phyloP scores from a whole-genome alignment of 2,113 vertebrate species.

The Coreoperca whiteheadi region DNA sequence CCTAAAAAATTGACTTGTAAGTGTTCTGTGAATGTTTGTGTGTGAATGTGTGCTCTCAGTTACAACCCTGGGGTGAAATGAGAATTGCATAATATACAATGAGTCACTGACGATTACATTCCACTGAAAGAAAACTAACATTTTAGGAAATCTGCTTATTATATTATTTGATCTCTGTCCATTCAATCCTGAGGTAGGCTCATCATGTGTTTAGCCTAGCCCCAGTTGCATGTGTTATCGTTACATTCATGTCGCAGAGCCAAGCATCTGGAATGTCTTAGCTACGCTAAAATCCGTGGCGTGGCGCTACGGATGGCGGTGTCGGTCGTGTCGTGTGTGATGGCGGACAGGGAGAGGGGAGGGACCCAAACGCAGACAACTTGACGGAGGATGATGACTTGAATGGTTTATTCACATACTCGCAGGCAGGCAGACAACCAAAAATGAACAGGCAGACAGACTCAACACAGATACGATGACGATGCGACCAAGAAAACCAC shows the following conservation, averaged over 20 bases:
- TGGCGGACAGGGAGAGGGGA: too few relatives aligned
- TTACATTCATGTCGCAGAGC: background rate
- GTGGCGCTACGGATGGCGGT: background rate
- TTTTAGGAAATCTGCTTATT: background rate
- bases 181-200: background rate
- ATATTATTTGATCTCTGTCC: background rate
- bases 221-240: background rate
- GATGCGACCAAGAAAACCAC: too few relatives aligned
- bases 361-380: too few relatives aligned
- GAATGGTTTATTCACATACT: too few relatives aligned
- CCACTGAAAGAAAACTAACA: background rate
- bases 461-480: too few relatives aligned
- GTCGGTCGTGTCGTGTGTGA: too few relatives aligned
- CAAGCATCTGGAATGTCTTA: background rate
- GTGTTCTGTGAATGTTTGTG: background rate
- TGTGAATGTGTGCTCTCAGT: background rate
- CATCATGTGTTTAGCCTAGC: background rate
- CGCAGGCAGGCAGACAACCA: too few relatives aligned
- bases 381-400: too few relatives aligned
- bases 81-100: background rate
- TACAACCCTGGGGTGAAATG: slow-evolving; percentile 14
- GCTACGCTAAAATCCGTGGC: background rate
- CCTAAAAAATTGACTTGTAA: background rate
- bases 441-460: too few relatives aligned
- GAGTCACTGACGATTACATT: slow-evolving; percentile 3